phyloP scores from a whole-genome alignment of 2,888 invertebrate species.

The Ryuthela nishihirai region DNA sequence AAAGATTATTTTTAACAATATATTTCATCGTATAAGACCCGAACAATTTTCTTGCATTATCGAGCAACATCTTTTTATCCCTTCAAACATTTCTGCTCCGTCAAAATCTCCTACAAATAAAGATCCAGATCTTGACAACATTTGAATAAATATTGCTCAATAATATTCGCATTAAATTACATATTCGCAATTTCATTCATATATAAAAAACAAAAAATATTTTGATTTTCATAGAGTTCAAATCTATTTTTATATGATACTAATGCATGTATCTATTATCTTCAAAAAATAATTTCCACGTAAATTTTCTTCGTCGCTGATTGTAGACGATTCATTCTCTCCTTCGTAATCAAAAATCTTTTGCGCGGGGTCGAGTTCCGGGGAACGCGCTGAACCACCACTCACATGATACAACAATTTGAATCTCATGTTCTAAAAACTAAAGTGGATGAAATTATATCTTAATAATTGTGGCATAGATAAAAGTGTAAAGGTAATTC shows the following conservation, averaged over 20 bases:
- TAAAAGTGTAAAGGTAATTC: no score
- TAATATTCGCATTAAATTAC: no score
- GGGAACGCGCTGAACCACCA: no score
- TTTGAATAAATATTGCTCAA: conserved; percentile 1
- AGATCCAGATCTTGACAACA: conserved; percentile 3
- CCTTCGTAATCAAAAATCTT: neutral
- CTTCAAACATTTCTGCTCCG: conserved; percentile 1
- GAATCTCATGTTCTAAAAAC: no score
- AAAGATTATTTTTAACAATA: no score
- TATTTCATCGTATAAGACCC: no score
- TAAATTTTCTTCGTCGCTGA: neutral
- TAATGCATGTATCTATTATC: neutral
- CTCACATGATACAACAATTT: no score
- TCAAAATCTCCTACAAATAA: neutral
- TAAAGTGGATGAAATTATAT: no score
- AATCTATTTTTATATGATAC: conserved; percentile 2
- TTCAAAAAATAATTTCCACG: neutral
- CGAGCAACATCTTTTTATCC: neutral
- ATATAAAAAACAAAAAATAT: conserved; percentile 1
- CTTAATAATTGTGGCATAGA: no score
- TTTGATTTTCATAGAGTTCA: conserved; percentile 3
- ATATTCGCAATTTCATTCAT: neutral
- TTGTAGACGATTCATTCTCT: neutral
- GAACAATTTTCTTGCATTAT: neutral
- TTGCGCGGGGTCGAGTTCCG: no score